These are phyloP conservation scores for Acanthurus lineatus DNA, from an alignment of 2,797 vertebrate species.

Conservation along the genomic window DNA sequence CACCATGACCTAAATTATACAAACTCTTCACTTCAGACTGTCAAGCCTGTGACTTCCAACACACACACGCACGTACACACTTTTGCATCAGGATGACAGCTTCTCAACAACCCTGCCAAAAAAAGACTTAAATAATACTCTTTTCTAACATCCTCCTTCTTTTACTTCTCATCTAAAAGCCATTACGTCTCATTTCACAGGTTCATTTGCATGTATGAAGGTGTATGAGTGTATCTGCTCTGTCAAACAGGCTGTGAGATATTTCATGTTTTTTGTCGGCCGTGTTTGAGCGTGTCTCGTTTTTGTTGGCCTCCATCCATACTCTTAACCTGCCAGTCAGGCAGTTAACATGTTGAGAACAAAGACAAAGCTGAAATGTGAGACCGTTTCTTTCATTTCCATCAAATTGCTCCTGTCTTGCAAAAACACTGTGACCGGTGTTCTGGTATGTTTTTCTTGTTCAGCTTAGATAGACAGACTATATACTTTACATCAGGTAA, in stretches of 20 bases:
- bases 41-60: conserved; percentile 9
- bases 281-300: conserved; percentile 36
- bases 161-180: conserved; percentile 21
- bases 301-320: conserved; percentile 47
- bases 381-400: conserved; percentile 23
- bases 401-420: conserved; percentile 45
- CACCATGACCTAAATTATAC: conserved; percentile 24
- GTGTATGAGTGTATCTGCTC: conserved; percentile 15
- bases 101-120: background rate
- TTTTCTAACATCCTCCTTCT: background rate
- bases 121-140: background rate
- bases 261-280: conserved; percentile 45
- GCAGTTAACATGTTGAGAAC: background rate
- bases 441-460: conserved; percentile 15
- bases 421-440: conserved; percentile 17
- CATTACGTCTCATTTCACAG: conserved; percentile 33
- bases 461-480: conserved; percentile 16
- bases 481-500: background rate
- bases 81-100: background rate
- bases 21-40: conserved; percentile 16
- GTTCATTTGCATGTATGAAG: background rate
- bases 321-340: conserved; percentile 30
- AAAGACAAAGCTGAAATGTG: conserved; percentile 25
- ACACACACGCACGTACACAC: background rate
- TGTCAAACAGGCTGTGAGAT: conserved; percentile 51